These are phyloP conservation scores for Lepidostoma basale DNA, from an alignment of 1,140 invertebrate species.

Conservation along the genomic window DNA sequence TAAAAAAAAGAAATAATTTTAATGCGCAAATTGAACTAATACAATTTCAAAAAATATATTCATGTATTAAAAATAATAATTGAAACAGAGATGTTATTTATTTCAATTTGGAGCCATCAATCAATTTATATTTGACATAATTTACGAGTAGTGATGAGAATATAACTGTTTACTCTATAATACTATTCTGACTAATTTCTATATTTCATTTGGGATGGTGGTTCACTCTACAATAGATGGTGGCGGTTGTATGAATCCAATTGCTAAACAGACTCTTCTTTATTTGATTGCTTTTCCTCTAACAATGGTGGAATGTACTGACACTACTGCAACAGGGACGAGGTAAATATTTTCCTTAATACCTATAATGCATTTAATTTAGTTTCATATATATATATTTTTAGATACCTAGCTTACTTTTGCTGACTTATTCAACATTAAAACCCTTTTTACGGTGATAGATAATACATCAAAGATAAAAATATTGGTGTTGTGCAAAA, in stretches of 20 bases:
- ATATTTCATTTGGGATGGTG: background rate
- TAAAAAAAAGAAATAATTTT: background rate
- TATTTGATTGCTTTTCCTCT: slow-evolving; percentile 27
- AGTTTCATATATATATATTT: background rate
- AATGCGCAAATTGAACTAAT: background rate
- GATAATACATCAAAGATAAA: too few species aligned
- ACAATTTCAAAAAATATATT: too few species aligned
- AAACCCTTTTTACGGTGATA: too few species aligned
- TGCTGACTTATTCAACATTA: too few species aligned
- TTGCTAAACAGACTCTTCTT: slow-evolving; percentile 46
- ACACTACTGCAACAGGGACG: slow-evolving; percentile 28
- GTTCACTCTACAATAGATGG: slow-evolving; percentile 59
- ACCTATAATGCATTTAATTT: background rate
- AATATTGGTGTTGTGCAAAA: too few species aligned
- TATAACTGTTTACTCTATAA: background rate
- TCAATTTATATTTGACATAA: background rate
- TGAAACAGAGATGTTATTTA: background rate
- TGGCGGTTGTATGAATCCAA: slow-evolving; percentile 62
- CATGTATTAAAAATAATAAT: background rate
- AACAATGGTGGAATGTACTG: slow-evolving; percentile 25
- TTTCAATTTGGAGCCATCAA: background rate
- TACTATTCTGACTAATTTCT: background rate
- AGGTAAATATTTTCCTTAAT: slow-evolving; percentile 31
- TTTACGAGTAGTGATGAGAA: background rate
- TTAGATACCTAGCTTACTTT: too few species aligned